These are phyloP conservation scores for Xenopus laevis DNA, from an alignment of 2,113 vertebrate genomes.

Conservation along the genomic window DNA sequence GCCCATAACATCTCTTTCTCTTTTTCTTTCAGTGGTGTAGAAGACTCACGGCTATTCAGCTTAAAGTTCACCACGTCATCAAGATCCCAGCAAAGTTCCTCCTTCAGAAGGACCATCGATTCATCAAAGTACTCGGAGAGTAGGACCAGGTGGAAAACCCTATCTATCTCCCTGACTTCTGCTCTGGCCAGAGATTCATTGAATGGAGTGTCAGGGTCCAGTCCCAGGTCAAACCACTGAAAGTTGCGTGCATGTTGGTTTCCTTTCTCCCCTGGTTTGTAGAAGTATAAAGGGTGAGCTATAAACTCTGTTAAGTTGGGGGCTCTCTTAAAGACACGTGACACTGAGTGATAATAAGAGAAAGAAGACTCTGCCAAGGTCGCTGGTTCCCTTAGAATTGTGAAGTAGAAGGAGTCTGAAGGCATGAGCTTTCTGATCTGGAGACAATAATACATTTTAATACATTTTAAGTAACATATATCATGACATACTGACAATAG, in stretches of 20 bases:
- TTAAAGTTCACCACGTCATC: slow-evolving; percentile 80
- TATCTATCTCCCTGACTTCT: slow-evolving; percentile 60
- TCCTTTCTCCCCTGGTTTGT: slow-evolving; percentile 65
- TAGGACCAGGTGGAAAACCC: slow-evolving; percentile 73
- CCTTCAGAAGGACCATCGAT: slow-evolving; percentile 82
- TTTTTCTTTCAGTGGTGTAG: slow-evolving; percentile 49
- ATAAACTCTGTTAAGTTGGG: slow-evolving; percentile 75
- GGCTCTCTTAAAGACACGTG: slow-evolving; percentile 75
- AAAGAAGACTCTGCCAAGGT: slow-evolving; percentile 82
- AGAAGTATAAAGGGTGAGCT: slow-evolving; percentile 70
- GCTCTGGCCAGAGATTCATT: slow-evolving; percentile 54
- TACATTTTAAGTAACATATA: too few species aligned
- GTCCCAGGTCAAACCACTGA: slow-evolving; percentile 85
- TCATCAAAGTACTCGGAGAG: slow-evolving; percentile 85
- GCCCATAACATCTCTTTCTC: slow-evolving; percentile 53
- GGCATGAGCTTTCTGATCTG: slow-evolving; percentile 89
- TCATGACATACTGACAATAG: too few species aligned
- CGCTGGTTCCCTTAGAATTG: slow-evolving; percentile 81
- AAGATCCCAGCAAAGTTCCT: slow-evolving; percentile 83
- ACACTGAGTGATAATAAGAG: slow-evolving; percentile 80
- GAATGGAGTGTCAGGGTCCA: slow-evolving; percentile 57
- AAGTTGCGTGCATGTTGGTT: slow-evolving; percentile 87
- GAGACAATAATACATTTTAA: not conserved
- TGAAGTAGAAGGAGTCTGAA: slow-evolving; percentile 85
- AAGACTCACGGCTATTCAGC: slow-evolving; percentile 71